Evolutionary conservation across 2,888 invertebrate species (phyloP).

Genomic region (Apodemia mormo): DNA sequence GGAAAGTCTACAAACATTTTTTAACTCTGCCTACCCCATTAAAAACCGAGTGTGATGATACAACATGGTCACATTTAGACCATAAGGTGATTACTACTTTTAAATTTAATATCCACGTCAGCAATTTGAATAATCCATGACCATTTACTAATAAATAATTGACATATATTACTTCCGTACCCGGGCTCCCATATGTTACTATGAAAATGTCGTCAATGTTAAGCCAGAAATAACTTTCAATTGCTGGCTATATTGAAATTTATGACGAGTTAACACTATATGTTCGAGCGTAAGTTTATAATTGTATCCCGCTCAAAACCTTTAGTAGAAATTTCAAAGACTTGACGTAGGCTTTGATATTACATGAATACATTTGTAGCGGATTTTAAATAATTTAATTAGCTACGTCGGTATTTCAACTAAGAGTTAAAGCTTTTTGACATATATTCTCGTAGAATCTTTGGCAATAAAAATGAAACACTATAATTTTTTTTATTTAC

Average conservation of each 20-base stretch:
- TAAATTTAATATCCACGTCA: too few species aligned
- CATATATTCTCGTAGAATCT: too few species aligned
- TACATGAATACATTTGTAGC: background rate
- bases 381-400: background rate
- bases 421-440: too few species aligned
- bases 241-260: constrained; percentile 27
- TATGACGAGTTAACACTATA: constrained; percentile 29
- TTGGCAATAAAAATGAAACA: too few species aligned
- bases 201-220: constrained; percentile 7
- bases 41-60: too few species aligned
- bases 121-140: too few species aligned
- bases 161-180: background rate
- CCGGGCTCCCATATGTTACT: background rate
- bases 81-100: too few species aligned
- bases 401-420: background rate
- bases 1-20: too few species aligned
- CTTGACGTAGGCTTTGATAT: background rate
- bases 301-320: background rate
- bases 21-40: too few species aligned
- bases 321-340: constrained; percentile 3
- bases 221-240: constrained; percentile 29
- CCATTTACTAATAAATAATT: background rate
- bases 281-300: background rate
- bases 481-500: too few species aligned
- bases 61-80: too few species aligned